Evolutionary conservation across 2,797 vertebrate genomes (phyloP).

Genomic region (Cossypha niveicapilla): DNA sequence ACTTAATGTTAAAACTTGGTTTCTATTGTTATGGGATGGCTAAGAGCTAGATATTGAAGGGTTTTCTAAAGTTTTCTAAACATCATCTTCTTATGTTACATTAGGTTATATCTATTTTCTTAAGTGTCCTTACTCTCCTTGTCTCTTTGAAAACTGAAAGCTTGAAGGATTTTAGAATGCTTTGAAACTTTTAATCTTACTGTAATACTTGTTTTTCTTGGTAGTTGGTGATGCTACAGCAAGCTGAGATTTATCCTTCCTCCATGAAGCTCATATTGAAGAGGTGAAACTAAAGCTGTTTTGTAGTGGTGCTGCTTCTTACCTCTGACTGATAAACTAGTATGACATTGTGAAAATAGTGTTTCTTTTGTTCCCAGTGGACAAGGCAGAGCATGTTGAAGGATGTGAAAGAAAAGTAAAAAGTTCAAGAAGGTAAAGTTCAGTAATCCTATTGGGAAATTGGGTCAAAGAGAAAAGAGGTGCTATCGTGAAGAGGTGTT

Average conservation of each 20-base stretch:
- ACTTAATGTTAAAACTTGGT: neutral
- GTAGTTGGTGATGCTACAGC: neutral
- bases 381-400: neutral
- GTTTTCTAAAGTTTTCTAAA: neutral
- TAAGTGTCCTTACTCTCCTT: neutral
- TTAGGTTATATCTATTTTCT: neutral
- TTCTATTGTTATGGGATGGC: neutral
- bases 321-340: neutral
- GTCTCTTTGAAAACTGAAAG: neutral
- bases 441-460: neutral
- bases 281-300: neutral
- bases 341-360: neutral
- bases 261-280: neutral
- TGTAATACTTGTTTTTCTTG: neutral
- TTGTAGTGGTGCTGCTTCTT: neutral
- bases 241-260: neutral
- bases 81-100: neutral
- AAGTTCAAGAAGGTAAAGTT: neutral
- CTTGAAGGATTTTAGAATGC: neutral
- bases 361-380: neutral
- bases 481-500: neutral
- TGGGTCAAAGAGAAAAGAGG: neutral
- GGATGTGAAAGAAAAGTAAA: conserved; percentile 1
- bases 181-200: neutral
- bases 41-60: neutral